Conservation (phyloP, 2,113 vertebrate genomes). For the Pholis gunnellus region DNA sequence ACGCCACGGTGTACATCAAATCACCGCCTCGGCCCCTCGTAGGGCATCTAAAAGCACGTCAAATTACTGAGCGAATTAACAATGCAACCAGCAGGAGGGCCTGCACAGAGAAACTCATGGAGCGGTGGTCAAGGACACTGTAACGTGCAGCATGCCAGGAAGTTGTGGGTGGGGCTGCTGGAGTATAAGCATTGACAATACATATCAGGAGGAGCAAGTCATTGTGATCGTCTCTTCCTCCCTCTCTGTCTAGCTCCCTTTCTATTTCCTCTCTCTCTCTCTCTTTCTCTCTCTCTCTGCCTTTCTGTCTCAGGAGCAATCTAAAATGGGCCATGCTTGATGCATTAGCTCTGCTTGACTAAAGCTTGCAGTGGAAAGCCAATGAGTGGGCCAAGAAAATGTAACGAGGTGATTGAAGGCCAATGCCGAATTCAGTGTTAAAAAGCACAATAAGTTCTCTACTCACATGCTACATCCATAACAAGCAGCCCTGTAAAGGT, state of each 20-base stretch:
- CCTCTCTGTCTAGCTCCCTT: conserved; percentile 25
- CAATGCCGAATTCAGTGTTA: conserved; percentile 14
- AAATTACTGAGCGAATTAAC: conserved; percentile 17
- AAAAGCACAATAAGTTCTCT: conserved; percentile 18
- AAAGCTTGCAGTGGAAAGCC: conserved; percentile 43
- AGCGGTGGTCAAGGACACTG: conserved; percentile 57
- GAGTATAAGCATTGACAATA: conserved; percentile 41
- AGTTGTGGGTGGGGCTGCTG: conserved; percentile 23
- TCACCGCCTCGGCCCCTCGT: conserved; percentile 4
- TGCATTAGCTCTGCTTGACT: conserved; percentile 51
- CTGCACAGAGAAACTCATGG: neutral
- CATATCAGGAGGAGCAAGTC: conserved; percentile 34
- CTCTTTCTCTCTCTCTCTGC: conserved; percentile 26
- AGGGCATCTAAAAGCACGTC: conserved; percentile 49
- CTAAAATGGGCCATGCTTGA: conserved; percentile 68
- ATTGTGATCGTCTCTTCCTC: conserved; percentile 37
- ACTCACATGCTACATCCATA: neutral
- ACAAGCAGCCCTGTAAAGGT: neutral
- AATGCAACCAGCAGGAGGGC: conserved; percentile 26
- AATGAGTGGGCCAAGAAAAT: conserved; percentile 32
- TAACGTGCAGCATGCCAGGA: conserved; percentile 21
- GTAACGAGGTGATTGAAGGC: conserved; percentile 40
- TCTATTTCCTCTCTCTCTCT: neutral
- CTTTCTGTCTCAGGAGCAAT: conserved; percentile 55
- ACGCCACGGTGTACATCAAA: conserved; percentile 45